These are phyloP conservation scores for Sinotaia quadrata DNA, from an alignment of 2,888 invertebrate species.

Conservation along the genomic window DNA sequence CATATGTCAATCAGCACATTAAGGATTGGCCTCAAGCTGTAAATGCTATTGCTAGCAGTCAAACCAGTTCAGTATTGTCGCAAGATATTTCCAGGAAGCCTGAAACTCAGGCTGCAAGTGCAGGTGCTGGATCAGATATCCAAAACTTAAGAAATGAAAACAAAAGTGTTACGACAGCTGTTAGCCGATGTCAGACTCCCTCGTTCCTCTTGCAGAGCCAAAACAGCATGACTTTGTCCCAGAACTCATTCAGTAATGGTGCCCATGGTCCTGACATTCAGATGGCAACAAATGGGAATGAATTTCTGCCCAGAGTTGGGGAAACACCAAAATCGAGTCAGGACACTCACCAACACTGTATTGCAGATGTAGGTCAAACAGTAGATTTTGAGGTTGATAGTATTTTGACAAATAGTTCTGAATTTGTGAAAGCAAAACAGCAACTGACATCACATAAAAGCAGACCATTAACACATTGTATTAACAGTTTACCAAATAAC, in stretches of 20 bases:
- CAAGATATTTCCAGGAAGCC: neutral
- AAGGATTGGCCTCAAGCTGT: neutral
- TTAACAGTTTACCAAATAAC: neutral
- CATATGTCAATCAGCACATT: neutral
- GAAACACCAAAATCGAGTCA: slow-evolving; percentile 19
- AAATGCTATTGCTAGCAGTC: neutral
- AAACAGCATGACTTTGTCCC: slow-evolving; percentile 22
- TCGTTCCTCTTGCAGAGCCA: slow-evolving; percentile 19
- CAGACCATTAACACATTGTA: too few relatives aligned
- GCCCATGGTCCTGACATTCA: neutral
- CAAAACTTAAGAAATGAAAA: too few relatives aligned
- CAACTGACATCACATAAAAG: too few relatives aligned
- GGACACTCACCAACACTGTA: too few relatives aligned
- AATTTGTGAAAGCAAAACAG: too few relatives aligned
- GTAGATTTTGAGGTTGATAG: too few relatives aligned
- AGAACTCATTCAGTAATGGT: neutral
- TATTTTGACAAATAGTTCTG: too few relatives aligned
- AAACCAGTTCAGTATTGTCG: neutral
- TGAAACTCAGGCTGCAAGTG: too few relatives aligned
- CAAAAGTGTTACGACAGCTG: neutral
- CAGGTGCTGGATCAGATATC: too few relatives aligned
- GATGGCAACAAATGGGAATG: too few relatives aligned
- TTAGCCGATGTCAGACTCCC: slow-evolving; percentile 14
- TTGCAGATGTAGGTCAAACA: too few relatives aligned
- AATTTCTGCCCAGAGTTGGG: slow-evolving; percentile 13